Percentiles rank a stretch among this genome's conserved stretches.
These are phyloP conservation scores for Nesogale talazaci DNA, from an alignment of 2,113 vertebrate genomes.

Conservation along the genomic window DNA sequence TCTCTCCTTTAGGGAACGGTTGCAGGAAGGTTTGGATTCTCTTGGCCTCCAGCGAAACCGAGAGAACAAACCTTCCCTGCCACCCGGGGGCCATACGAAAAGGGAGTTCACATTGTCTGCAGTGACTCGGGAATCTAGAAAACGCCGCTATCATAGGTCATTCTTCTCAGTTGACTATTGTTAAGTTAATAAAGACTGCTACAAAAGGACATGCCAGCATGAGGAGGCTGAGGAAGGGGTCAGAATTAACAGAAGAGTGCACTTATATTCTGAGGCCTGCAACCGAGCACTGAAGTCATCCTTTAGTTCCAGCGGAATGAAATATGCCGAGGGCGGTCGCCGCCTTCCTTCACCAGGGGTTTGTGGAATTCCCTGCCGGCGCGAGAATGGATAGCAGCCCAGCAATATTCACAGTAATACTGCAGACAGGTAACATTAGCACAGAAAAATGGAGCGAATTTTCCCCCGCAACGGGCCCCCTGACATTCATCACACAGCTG, in stretches of 20 bases:
- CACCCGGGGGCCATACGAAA: slow-evolving; percentile 85
- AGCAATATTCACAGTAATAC: slow-evolving; percentile 99
- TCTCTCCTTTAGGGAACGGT: slow-evolving; percentile 89
- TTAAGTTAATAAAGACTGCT: slow-evolving; percentile 89
- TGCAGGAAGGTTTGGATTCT: slow-evolving; percentile 86
- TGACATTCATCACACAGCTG: slow-evolving; percentile 99
- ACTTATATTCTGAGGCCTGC: slow-evolving; percentile 94
- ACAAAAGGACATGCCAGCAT: slow-evolving; percentile 89
- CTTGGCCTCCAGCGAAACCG: slow-evolving; percentile 83
- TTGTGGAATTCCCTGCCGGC: slow-evolving; percentile 99
- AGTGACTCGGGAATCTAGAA: slow-evolving; percentile 88
- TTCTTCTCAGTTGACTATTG: slow-evolving; percentile 87
- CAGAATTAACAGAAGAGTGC: slow-evolving; percentile 97
- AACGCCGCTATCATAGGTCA: slow-evolving; percentile 88
- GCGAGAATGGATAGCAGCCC: slow-evolving; percentile 99
- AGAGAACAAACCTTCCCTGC: slow-evolving; percentile 85
- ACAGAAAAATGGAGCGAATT: slow-evolving; percentile 99
- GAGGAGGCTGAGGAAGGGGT: slow-evolving; percentile 88
- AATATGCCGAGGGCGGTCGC: slow-evolving; percentile 98
- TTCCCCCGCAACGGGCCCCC: slow-evolving; percentile 98
- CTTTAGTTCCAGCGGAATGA: slow-evolving; percentile 99
- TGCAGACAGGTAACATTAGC: slow-evolving; percentile 99
- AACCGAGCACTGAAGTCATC: slow-evolving; percentile 86
- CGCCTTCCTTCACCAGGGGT: slow-evolving; percentile 99
- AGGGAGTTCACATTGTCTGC: slow-evolving; percentile 88